Evolutionary conservation across 2,113 vertebrate species (phyloP).

Genomic region (Oenanthe oenanthe): DNA sequence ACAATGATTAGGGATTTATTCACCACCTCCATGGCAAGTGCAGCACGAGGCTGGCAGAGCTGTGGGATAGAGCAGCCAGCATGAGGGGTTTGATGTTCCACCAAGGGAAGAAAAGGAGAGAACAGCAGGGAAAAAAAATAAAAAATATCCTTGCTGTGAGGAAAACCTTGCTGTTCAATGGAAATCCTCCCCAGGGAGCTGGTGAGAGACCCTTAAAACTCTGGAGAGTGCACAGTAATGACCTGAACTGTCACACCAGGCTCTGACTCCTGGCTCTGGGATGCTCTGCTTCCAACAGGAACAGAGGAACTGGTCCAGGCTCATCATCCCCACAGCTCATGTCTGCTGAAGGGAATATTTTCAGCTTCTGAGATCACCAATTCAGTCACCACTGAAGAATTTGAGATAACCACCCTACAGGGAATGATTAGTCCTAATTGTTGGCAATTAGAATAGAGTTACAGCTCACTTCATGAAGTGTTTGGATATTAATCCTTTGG

Average conservation of each 20-base stretch:
- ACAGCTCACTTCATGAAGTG: not conserved
- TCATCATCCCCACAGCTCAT: not conserved
- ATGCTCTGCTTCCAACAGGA: not conserved
- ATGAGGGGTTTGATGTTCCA: fast-evolving
- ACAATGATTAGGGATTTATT: conserved; percentile 2
- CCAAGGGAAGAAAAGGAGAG: not conserved
- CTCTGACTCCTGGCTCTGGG: not conserved
- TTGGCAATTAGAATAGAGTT: conserved; percentile 11
- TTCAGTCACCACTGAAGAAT: not conserved
- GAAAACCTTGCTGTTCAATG: not conserved
- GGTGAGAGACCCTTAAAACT: not conserved
- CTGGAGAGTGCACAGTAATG: not conserved
- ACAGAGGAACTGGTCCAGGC: not conserved
- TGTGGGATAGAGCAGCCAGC: not conserved
- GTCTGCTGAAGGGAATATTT: not conserved
- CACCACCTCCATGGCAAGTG: not conserved
- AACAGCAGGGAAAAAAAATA: not conserved
- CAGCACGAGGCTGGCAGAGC: not conserved
- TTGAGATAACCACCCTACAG: not conserved
- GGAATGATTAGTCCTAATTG: conserved; percentile 30
- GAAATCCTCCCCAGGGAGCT: not conserved
- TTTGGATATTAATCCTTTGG: not conserved
- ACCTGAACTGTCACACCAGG: not conserved
- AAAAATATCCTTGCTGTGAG: not conserved
- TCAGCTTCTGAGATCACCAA: not conserved